Evolutionary conservation across 2,888 invertebrate species (phyloP).

Genomic region (Macaria notata): DNA sequence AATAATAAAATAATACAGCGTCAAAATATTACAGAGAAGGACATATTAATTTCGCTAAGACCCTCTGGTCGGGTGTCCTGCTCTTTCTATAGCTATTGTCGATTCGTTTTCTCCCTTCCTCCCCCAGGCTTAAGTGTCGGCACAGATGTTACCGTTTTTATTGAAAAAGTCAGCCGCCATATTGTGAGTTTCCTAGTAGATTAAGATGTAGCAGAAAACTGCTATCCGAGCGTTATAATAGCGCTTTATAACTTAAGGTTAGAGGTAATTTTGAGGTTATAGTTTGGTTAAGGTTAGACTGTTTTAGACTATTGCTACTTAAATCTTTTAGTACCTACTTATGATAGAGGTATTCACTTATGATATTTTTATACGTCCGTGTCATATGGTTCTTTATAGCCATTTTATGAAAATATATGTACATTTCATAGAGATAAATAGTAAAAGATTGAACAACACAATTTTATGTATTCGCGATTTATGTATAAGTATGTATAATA

Average conservation of each 20-base stretch:
- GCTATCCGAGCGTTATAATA: slow-evolving; percentile 43
- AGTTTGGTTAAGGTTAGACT: too few relatives aligned
- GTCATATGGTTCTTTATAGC: too few relatives aligned
- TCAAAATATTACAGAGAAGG: slow-evolving; percentile 72
- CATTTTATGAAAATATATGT: too few relatives aligned
- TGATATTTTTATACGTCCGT: too few relatives aligned
- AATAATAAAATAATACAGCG: slow-evolving; percentile 75
- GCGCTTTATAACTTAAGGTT: slow-evolving; percentile 39
- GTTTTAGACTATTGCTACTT: too few relatives aligned
- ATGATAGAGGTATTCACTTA: too few relatives aligned
- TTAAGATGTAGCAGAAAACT: slow-evolving; percentile 71
- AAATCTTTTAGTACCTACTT: too few relatives aligned
- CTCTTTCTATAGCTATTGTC: slow-evolving; percentile 34
- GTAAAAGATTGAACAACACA: too few relatives aligned
- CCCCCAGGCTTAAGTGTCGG: slow-evolving; percentile 75
- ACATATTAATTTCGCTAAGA: slow-evolving; percentile 75
- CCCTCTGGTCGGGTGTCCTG: slow-evolving; percentile 50
- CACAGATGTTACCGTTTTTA: slow-evolving; percentile 78
- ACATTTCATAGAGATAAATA: too few relatives aligned
- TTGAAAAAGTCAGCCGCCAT: slow-evolving; percentile 79
- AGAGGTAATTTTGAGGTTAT: too few relatives aligned
- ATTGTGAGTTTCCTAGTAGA: slow-evolving; percentile 71
- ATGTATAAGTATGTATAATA: too few relatives aligned
- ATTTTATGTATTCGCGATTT: too few relatives aligned
- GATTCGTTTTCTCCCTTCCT: slow-evolving; percentile 51